These are phyloP conservation scores for Agrypnia vestita DNA, from an alignment of 1,140 invertebrate species.

Conservation along the genomic window DNA sequence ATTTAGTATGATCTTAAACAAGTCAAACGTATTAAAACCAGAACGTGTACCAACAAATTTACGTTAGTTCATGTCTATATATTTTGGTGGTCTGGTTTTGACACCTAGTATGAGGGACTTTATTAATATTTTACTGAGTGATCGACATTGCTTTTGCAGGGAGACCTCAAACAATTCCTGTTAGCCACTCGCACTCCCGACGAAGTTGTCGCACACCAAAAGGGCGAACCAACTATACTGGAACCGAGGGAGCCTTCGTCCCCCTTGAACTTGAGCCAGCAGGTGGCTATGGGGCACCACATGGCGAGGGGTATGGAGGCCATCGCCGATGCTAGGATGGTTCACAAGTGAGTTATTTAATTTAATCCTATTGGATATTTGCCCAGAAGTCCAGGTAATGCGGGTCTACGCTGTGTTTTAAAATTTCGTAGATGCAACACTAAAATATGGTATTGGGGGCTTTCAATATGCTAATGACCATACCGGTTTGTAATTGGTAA, in stretches of 20 bases:
- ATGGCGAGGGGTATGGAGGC: conserved; percentile 90
- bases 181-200: conserved; percentile 80
- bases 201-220: conserved; percentile 61
- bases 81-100: no score
- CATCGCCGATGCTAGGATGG: conserved; percentile 81
- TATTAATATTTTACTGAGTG: no score
- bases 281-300: conserved; percentile 82
- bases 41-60: no score
- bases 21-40: no score
- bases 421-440: no score
- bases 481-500: no score
- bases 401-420: no score
- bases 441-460: no score
- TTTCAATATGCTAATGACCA: no score
- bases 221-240: conserved; percentile 40
- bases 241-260: conserved; percentile 67
- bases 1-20: no score
- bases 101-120: no score
- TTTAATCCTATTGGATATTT: neutral
- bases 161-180: conserved; percentile 95
- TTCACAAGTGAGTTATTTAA: conserved; percentile 76
- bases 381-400: neutral
- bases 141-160: conserved; percentile 70
- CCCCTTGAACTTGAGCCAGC: conserved; percentile 81
- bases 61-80: no score